Evolutionary conservation across 2,888 invertebrate genomes (phyloP), one percentile per base, ranked within the genome.

Genomic region (Nemoura dubitans): DNA sequence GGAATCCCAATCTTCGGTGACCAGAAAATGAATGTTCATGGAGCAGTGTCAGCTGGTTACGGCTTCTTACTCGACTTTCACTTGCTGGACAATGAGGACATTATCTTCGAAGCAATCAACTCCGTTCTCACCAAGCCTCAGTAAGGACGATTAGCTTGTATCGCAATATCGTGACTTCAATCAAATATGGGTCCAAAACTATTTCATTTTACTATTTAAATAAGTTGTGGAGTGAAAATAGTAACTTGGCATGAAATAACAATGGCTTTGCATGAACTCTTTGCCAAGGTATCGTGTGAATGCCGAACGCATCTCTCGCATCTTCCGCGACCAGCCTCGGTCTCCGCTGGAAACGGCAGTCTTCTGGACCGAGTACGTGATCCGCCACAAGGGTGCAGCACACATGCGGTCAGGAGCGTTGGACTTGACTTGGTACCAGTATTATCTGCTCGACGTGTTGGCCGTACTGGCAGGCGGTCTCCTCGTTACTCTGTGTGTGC

Each of bases 291-390:
- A 90, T 91, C 92, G 90, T 3, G 36, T 77, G 5, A 91, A 90
- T n/a, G 89, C 91, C 0, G 88, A 90, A 76, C 89, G 89, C n/a
- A 87, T 90, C 1, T 92, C 93, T 0, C 89, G 90, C 26, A 90
- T 92, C 25, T 94, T 93, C 90, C 91, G 91, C 43, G 94, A 94
- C 89, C 92, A 95, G 0, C 93, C 93, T 0, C 90, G 93, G 88
- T 90, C 92, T 2, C 93, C 95, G 0, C 91, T 94, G 30, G 93
- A 93, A 28, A 93, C 93, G 7, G 93, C 95, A 14, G 91, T 94
- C 7, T 94, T 94, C 91, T 95, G 95, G 95, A 93, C 94, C 29
- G 95, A 95, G 90, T 93, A 95, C 89, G 93, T 95, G 0, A 93
- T 91, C 7, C 89, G 92, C 78, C 91, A 93, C 88, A 90, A 91